Base-by-base conservation (phyloP, 2,888 invertebrate species). In the Ichneumoninae sp. region DNA sequence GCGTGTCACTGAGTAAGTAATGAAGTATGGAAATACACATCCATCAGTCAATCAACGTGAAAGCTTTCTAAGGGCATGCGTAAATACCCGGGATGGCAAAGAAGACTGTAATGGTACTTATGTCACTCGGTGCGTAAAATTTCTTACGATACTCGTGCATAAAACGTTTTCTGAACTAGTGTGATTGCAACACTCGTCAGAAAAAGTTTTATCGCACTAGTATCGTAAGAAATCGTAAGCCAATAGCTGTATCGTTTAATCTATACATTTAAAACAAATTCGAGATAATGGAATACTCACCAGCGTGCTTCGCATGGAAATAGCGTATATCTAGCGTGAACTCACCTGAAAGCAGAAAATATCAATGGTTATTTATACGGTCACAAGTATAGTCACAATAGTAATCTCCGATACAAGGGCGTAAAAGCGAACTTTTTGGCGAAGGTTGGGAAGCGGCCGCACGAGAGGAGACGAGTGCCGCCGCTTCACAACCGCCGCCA, bases 341-440 rank as follows among this genome's bases (percentile, higher is more conserved):
- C 86, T 86, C 85, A 86, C 86, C 86, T 86, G 86, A 73, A 85
- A 82, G 10, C 60, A 75, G 10, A 74, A 10, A 71, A 66, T 26
- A 79, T 36, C n/a, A 78, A 65, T 13, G 47, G 30, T 83, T 71
- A 79, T 57, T 79, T 65, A 71, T 13, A 65, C 22, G 16, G 65
- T 30, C 30, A n/a, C n/a, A n/a, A n/a, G n/a, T n/a, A n/a, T n/a
- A n/a, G n/a, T n/a, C n/a, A n/a, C n/a, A n/a, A n/a, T n/a, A n/a
- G n/a, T n/a, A n/a, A n/a, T n/a, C n/a, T n/a, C n/a, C n/a, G n/a
- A n/a, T n/a, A n/a, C n/a, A n/a, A n/a, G n/a, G n/a, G n/a, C n/a
- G n/a, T n/a, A n/a, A n/a, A n/a, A n/a, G n/a, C n/a, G n/a, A n/a
- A n/a, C n/a, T n/a, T n/a, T n/a, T n/a, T n/a, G n/a, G n/a, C n/a